A percentile compares a stretch with the other conserved stretches of the same genome.
phyloP scores from a whole-genome alignment of 2,888 invertebrate genomes.

The Watsonalla binaria region DNA sequence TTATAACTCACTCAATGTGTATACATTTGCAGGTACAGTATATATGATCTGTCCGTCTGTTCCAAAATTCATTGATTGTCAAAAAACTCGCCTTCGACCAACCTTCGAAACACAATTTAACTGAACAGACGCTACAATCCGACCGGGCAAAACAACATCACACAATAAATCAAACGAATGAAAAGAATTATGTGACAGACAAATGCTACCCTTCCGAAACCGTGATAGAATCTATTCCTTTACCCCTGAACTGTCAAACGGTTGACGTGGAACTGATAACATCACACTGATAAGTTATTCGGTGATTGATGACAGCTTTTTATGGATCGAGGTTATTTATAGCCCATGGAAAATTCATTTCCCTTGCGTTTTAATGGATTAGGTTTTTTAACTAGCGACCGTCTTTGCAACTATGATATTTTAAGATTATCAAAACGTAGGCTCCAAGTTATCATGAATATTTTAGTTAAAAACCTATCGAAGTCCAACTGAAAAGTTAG shows the following conservation, averaged over 20 bases:
- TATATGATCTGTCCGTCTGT: too few relatives aligned
- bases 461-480: too few relatives aligned
- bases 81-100: not conserved
- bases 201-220: not conserved
- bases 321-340: not conserved
- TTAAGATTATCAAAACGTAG: too few relatives aligned
- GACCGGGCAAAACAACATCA: not conserved
- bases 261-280: slow-evolving; percentile 1
- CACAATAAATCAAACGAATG: not conserved
- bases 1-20: too few relatives aligned
- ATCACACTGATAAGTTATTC: slow-evolving; percentile 1
- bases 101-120: not conserved
- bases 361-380: not conserved
- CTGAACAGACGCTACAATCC: not conserved
- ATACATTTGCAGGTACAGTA: too few relatives aligned
- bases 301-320: slow-evolving; percentile 1
- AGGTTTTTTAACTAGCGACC: not conserved
- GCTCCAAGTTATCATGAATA: too few relatives aligned
- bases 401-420: too few relatives aligned
- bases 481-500: too few relatives aligned
- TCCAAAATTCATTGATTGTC: not conserved
- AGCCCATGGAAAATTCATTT: not conserved
- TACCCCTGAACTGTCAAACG: slow-evolving; percentile 1
- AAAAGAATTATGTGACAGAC: not conserved
- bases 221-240: slow-evolving; percentile 1